A percentile compares a stretch with the other conserved stretches of the same genome.
Conservation (phyloP, 2,797 vertebrate genomes). For the Octomys mimax region DNA sequence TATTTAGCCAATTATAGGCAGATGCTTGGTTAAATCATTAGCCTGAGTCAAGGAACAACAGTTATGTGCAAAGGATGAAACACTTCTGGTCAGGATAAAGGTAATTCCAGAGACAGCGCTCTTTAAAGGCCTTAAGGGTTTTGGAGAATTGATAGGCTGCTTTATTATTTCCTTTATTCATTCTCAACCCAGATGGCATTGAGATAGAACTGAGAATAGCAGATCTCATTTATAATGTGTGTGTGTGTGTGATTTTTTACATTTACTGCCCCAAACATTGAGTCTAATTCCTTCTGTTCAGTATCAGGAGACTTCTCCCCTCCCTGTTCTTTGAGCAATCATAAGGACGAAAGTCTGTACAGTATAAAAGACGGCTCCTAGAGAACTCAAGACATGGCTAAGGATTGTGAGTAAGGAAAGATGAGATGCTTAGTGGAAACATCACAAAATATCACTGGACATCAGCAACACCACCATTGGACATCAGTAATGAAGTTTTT, state of each 20-base stretch:
- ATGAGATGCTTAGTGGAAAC: neutral
- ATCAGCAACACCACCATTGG: neutral
- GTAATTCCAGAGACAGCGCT: neutral
- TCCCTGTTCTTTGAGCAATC: constrained; percentile 29
- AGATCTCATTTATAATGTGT: neutral
- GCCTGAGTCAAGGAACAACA: neutral
- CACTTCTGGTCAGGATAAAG: neutral
- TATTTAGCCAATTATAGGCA: neutral
- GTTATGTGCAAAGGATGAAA: neutral
- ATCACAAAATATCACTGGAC: neutral
- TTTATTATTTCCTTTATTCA: constrained; percentile 2
- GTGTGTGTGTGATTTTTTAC: neutral
- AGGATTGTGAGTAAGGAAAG: neutral
- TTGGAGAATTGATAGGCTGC: neutral
- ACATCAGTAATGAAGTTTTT: neutral
- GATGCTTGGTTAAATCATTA: neutral
- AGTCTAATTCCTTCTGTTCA: neutral
- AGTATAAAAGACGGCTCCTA: neutral
- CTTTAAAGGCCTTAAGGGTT: neutral
- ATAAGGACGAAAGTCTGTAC: neutral
- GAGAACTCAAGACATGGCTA: neutral
- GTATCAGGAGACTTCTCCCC: neutral
- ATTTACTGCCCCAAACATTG: neutral
- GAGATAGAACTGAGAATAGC: neutral
- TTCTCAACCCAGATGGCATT: neutral